Evolutionary conservation across 2,113 vertebrate species (phyloP).

Genomic region (Centropus bengalensis): DNA sequence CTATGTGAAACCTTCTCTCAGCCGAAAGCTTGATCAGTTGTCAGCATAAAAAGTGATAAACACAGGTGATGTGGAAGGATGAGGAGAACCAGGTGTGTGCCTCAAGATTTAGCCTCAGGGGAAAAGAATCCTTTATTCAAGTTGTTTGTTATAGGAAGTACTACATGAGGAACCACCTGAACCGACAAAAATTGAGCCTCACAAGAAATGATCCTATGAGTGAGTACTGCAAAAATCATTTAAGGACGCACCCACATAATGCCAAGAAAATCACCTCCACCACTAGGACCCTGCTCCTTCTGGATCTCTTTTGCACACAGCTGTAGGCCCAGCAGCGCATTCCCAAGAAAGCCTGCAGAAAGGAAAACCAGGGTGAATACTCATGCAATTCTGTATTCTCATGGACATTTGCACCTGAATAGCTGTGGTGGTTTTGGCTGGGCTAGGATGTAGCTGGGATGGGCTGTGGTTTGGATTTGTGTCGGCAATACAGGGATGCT

Average conservation of each 20-base stretch:
- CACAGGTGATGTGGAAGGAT: neutral
- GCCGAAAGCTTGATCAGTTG: rapidly evolving
- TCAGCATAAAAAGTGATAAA: neutral
- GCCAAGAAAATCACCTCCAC: neutral
- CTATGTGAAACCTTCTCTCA: neutral
- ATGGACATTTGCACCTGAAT: neutral
- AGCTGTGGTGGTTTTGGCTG: neutral
- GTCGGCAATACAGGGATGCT: too few relatives aligned
- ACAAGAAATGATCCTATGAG: neutral
- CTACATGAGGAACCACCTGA: rapidly evolving
- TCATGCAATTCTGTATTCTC: neutral
- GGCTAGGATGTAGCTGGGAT: too few relatives aligned
- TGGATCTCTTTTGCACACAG: neutral
- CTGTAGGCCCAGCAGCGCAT: neutral
- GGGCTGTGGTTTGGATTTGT: too few relatives aligned
- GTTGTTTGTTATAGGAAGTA: neutral
- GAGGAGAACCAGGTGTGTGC: neutral
- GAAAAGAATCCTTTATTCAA: neutral
- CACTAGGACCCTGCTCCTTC: neutral
- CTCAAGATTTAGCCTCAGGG: neutral
- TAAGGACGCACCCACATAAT: neutral
- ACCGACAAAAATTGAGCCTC: neutral
- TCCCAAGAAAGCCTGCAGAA: neutral
- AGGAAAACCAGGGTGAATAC: neutral
- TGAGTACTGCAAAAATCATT: neutral